Conservation (phyloP, 1,140 invertebrate genomes). For the Telenomus remus region DNA sequence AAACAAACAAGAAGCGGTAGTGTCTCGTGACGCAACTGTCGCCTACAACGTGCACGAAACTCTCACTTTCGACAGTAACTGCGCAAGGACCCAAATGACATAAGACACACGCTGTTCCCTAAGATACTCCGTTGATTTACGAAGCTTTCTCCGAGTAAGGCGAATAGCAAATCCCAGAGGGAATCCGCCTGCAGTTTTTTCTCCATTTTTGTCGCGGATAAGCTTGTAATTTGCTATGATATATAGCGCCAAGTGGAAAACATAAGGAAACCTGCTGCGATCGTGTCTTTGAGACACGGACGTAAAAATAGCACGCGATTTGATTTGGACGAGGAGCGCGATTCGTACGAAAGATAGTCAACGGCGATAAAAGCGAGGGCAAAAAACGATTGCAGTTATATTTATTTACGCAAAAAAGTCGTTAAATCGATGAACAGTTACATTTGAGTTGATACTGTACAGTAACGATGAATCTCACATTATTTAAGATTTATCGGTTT, state of each 20-base stretch:
- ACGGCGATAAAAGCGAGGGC: conserved; percentile 2
- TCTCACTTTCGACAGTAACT: conserved; percentile 54
- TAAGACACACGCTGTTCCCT: conserved; percentile 45
- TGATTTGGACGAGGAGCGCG: conserved; percentile 2
- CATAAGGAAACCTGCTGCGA: conserved; percentile 45
- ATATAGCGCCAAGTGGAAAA: conserved; percentile 39
- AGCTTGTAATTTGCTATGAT: conserved; percentile 53
- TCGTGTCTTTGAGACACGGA: conserved; percentile 31
- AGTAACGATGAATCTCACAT: too few relatives aligned
- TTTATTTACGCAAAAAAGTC: too few relatives aligned
- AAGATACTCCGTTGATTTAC: conserved; percentile 55
- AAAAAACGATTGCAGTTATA: background rate
- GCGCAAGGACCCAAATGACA: conserved; percentile 51
- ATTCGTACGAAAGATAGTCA: conserved; percentile 13
- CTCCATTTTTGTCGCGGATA: conserved; percentile 21
- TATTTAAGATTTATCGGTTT: too few relatives aligned
- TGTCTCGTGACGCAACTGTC: conserved; percentile 33
- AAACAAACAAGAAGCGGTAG: conserved; percentile 39
- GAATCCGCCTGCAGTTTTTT: conserved; percentile 36
- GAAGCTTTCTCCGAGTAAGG: conserved; percentile 48
- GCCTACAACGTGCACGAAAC: conserved; percentile 36
- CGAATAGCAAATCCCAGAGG: conserved; percentile 48
- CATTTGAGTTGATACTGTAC: too few relatives aligned
- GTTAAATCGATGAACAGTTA: background rate
- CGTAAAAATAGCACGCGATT: conserved; percentile 34